A percentile compares a stretch with the other conserved stretches of the same genome.
These are phyloP conservation scores for Calliphora vicina DNA, from an alignment of 1,140 invertebrate genomes.

Conservation along the genomic window DNA sequence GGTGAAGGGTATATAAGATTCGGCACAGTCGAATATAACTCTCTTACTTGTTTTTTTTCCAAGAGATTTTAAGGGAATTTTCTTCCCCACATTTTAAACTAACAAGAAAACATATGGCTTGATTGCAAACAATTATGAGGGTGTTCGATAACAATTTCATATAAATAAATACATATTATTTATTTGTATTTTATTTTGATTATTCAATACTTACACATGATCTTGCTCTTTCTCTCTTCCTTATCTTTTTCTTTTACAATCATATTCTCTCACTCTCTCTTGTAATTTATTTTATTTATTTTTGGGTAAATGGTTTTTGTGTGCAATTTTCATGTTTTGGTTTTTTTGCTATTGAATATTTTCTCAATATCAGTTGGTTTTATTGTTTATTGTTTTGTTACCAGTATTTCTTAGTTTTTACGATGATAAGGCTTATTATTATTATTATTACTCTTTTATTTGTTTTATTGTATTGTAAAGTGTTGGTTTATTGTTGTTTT, in stretches of 20 bases:
- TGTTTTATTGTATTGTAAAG: neutral
- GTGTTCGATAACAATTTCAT: neutral
- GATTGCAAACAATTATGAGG: neutral
- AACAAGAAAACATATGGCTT: neutral
- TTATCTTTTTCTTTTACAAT: too few species aligned
- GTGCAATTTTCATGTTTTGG: neutral
- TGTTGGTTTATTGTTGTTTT: conserved; percentile 1
- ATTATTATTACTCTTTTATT: too few species aligned
- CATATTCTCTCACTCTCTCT: neutral
- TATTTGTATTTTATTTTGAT: too few species aligned
- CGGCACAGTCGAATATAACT: too few species aligned
- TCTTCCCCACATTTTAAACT: too few species aligned
- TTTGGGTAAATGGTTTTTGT: neutral
- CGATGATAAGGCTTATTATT: neutral
- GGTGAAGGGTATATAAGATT: too few species aligned
- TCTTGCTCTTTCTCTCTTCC: neutral
- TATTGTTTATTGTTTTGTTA: neutral
- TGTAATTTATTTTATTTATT: neutral
- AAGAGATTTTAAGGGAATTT: too few species aligned
- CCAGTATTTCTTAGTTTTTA: neutral
- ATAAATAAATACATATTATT: too few species aligned
- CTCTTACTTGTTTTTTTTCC: too few species aligned
- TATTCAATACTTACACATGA: too few species aligned
- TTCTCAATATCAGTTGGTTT: neutral
- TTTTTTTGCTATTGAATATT: neutral